phyloP scores from a whole-genome alignment of 2,888 invertebrate species.

The Agrotis segetum region DNA sequence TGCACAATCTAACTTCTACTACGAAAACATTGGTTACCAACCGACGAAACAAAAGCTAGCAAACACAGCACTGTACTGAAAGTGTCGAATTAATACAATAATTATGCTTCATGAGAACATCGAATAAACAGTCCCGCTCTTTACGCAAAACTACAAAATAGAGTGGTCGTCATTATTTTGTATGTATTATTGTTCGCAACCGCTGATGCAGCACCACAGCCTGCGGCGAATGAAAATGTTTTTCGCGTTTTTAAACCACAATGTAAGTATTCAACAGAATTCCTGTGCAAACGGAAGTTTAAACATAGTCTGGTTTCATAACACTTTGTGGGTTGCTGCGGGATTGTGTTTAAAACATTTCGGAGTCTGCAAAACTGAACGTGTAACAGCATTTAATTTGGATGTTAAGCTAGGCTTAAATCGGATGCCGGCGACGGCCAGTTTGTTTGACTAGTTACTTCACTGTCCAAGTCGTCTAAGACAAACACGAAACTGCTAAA shows the following conservation, averaged over 20 bases:
- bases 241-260: constrained; percentile 57
- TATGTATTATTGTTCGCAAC: constrained; percentile 45
- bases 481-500: constrained; percentile 86
- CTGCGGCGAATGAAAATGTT: constrained; percentile 44
- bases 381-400: constrained; percentile 83
- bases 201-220: constrained; percentile 43
- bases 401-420: constrained; percentile 78
- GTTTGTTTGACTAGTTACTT: constrained; percentile 86
- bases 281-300: constrained; percentile 61
- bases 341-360: constrained; percentile 60
- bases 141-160: constrained; percentile 37
- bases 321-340: constrained; percentile 64
- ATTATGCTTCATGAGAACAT: constrained; percentile 21
- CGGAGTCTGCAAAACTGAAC: constrained; percentile 67
- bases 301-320: constrained; percentile 61
- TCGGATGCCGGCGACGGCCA: constrained; percentile 65
- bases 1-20: not conserved
- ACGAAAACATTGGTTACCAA: not conserved
- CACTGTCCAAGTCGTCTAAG: constrained; percentile 85
- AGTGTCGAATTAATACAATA: constrained; percentile 29
- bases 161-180: constrained; percentile 45
- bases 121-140: constrained; percentile 14
- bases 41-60: constrained; percentile 1
- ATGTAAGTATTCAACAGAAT: constrained; percentile 63
- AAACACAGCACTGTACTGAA: not conserved